Percentiles rank a stretch among this genome's conserved stretches.
Conservation (phyloP, 2,888 invertebrate species). For the Yponomeuta plumbellus region DNA sequence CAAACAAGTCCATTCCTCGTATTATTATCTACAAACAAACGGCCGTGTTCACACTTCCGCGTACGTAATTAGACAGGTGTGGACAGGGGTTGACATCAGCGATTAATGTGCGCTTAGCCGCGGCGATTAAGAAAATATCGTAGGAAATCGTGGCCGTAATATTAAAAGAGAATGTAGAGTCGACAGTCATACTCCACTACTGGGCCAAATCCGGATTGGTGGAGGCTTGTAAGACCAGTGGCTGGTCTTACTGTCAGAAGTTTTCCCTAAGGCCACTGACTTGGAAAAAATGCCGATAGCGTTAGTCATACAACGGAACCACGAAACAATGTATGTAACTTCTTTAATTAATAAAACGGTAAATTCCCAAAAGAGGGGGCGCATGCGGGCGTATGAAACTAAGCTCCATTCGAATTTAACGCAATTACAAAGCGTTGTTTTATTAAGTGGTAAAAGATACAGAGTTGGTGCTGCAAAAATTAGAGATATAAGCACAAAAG, state of each 20-base stretch:
- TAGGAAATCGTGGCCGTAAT: not conserved
- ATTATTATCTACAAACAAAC: conserved; percentile 2
- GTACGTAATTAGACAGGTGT: not conserved
- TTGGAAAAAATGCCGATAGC: too few species aligned
- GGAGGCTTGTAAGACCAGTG: too few species aligned
- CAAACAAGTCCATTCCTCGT: not conserved
- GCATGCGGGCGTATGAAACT: not conserved
- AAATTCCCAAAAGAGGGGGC: not conserved
- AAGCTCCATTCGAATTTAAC: not conserved
- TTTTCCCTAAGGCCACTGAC: too few species aligned
- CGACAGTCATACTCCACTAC: too few species aligned
- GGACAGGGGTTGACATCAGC: not conserved
- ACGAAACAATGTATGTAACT: too few species aligned
- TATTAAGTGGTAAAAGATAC: not conserved
- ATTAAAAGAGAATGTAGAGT: not conserved
- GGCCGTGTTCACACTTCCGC: not conserved
- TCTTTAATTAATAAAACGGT: too few species aligned
- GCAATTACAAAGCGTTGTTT: not conserved
- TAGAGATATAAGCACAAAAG: not conserved
- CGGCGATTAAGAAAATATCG: not conserved
- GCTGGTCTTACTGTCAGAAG: too few species aligned
- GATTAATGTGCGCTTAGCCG: not conserved
- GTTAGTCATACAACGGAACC: too few species aligned
- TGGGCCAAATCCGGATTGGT: too few species aligned
- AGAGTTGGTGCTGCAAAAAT: not conserved